Evolutionary conservation across 1,140 invertebrate species (phyloP).

Genomic region (Trichonephila inaurata): DNA sequence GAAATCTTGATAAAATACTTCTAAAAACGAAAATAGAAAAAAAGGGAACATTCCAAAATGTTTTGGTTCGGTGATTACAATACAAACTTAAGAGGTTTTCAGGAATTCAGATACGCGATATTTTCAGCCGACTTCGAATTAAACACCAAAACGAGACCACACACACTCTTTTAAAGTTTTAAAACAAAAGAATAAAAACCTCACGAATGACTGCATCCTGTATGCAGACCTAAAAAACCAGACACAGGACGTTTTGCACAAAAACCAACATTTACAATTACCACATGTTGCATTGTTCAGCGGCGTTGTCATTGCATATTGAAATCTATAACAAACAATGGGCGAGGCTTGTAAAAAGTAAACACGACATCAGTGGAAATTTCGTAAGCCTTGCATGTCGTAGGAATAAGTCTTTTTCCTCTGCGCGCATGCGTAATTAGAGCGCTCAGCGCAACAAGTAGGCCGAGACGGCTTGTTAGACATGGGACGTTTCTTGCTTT

Average conservation of each 20-base stretch:
- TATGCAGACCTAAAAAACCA: not conserved
- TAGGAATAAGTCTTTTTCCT: not conserved
- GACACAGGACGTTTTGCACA: not conserved
- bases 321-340: slow-evolving; percentile 11
- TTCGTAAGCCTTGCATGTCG: not conserved
- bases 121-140: too few species aligned
- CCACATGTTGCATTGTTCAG: not conserved
- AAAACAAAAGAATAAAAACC: not conserved
- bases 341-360: not conserved
- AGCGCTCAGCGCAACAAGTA: slow-evolving; percentile 16
- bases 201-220: not conserved
- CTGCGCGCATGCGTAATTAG: not conserved
- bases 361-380: not conserved
- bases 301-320: not conserved
- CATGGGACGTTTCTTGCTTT: slow-evolving; percentile 18
- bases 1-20: not conserved
- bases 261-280: not conserved
- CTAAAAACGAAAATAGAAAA: too few species aligned
- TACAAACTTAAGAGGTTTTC: too few species aligned
- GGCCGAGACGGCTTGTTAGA: slow-evolving; percentile 38
- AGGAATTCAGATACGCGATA: too few species aligned
- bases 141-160: too few species aligned
- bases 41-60: too few species aligned
- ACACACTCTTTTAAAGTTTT: too few species aligned
- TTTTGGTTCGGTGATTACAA: too few species aligned